Percentiles rank a stretch among this genome's conserved stretches.
phyloP scores from a whole-genome alignment of 2,888 invertebrate species.

The Zygothrica quintamaculata region DNA sequence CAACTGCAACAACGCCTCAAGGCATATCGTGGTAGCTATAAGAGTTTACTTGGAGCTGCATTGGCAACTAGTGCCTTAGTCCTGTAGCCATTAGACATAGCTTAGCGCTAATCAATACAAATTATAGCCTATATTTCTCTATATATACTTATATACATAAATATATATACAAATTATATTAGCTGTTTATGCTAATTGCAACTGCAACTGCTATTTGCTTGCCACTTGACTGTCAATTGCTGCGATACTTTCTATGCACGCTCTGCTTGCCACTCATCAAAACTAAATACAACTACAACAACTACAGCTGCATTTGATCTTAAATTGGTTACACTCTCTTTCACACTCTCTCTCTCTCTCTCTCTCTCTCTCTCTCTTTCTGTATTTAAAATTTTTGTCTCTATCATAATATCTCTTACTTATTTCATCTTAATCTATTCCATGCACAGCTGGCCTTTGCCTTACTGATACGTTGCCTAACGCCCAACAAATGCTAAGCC shows the following conservation, averaged over 20 bases:
- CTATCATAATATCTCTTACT: constrained; percentile 34
- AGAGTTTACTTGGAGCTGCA: constrained; percentile 42
- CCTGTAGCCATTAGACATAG: constrained; percentile 30
- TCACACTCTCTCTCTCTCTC: constrained; percentile 1
- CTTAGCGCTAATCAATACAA: constrained; percentile 14
- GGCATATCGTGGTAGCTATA: constrained; percentile 61
- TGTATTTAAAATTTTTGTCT: too few relatives aligned
- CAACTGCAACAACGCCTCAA: constrained; percentile 30
- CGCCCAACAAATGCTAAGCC: constrained; percentile 78
- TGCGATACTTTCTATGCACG: constrained; percentile 49
- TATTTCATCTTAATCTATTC: constrained; percentile 50
- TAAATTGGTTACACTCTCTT: constrained; percentile 1
- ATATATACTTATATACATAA: too few relatives aligned
- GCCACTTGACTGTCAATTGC: constrained; percentile 36
- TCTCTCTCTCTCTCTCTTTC: constrained; percentile 31
- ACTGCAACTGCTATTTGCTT: constrained; percentile 15
- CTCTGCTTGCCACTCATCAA: constrained; percentile 42
- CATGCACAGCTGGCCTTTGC: constrained; percentile 82
- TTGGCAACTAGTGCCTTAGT: constrained; percentile 60
- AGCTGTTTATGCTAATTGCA: constrained; percentile 46
- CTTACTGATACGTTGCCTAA: constrained; percentile 80
- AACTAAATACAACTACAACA: not conserved
- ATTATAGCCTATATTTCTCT: constrained; percentile 52
- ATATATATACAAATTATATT: too few relatives aligned
- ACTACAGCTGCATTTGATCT: not conserved